Evolutionary conservation across 2,888 invertebrate genomes (phyloP), one percentile per base, ranked within the genome.

Genomic region (Meloe dianella): DNA sequence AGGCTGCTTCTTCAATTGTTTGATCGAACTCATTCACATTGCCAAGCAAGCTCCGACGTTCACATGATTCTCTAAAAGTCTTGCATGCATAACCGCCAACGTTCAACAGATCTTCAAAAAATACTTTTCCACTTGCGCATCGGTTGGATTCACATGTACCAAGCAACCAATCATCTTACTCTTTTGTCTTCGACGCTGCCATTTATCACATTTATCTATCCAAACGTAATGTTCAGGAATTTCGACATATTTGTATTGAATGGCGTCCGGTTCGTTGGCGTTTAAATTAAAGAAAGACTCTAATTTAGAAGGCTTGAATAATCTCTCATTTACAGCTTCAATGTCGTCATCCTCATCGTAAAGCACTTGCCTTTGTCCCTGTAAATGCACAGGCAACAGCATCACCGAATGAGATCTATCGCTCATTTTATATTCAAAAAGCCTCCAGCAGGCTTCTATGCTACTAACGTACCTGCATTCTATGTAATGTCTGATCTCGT

Each of bases 401-500:
- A 70, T 65, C 9, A 83, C 71, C 0, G 76, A 54, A 71, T 83
- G 82, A 0, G 77, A 77, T 38, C 76, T 68, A 57, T 67, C 71
- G 59, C 70, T 71, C 74, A 72, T 65, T 22, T 59, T 29, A 27
- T 66, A 79, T 72, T 73, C 72, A 61, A 78, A 75, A 24, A 82
- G 71, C 30, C 79, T 63, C 81, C 81, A 83, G n/a, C 71, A 68
- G 6, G 80, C 81, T 73, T 83, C 81, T 62, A 73, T 77, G n/a
- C 75, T 73, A 60, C 76, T 76, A 6, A 82, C 75, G 72, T 81
- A 82, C 56, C 80, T 71, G 0, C 77, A 71, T 68, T 82, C 76
- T 1, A 80, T 17, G 68, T 72, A 80, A 14, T 68, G 69, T 22
- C 65, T 64, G 7, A 81, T 71, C 74, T 83, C 80, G 68, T 82